Evolutionary conservation across 2,797 vertebrate genomes (phyloP).

Genomic region (Erithacus rubecula): DNA sequence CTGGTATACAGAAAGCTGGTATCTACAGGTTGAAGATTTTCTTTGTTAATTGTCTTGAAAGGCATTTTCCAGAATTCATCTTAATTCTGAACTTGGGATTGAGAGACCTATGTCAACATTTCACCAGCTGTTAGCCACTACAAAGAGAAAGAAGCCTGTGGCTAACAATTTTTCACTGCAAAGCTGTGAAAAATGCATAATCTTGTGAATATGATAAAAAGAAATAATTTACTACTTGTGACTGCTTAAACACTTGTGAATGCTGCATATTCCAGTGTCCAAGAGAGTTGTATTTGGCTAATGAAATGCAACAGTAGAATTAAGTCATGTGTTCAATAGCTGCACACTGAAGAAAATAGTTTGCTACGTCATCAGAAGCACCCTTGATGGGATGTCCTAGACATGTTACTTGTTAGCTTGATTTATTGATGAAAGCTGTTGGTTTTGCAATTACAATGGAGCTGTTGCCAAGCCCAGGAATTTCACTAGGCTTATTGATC

Average conservation of each 20-base stretch:
- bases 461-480: conserved; percentile 1
- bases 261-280: background rate
- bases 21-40: background rate
- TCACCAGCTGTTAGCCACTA: background rate
- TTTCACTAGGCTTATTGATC: conserved; percentile 35
- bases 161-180: background rate
- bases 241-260: background rate
- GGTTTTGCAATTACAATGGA: conserved; percentile 41
- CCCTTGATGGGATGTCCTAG: conserved; percentile 10
- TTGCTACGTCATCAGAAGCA: conserved; percentile 27
- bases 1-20: background rate
- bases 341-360: background rate
- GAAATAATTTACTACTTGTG: background rate
- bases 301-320: background rate
- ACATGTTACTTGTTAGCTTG: conserved; percentile 23
- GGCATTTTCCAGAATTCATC: background rate
- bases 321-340: background rate
- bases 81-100: background rate
- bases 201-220: background rate
- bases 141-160: background rate
- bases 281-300: background rate
- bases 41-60: background rate
- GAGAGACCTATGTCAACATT: background rate
- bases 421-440: conserved; percentile 52
- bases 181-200: background rate